Evolutionary conservation across 2,797 vertebrate species (phyloP), one percentile per base, ranked within the genome.

Genomic region (Sebastiscus albofasciatus): DNA sequence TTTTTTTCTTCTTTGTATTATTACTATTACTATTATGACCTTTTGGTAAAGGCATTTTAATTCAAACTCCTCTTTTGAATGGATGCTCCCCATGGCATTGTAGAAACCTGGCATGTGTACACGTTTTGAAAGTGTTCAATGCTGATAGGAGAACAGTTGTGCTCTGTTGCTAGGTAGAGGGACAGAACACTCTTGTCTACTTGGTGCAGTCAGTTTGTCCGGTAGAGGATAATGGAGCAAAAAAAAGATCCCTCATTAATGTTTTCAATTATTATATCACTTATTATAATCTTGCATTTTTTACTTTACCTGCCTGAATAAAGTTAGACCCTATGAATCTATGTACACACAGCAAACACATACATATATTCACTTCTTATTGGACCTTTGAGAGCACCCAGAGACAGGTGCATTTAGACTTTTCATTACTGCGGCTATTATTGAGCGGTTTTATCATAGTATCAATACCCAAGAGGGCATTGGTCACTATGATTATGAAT

Each of bases 151-250:
- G 65, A 80, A 22, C 79, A 80, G 79, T 72, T 83, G 67, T 85
- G 70, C 76, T 90, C 85, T 90, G 92, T 94, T 93, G 92, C 93
- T 90, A 88, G 88, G 88, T 92, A 90, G 84, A 90, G 29, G 31
- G 27, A 67, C 59, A 82, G 67, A 76, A 42, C 76, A 72, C 68
- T 70, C 33, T 74, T 11, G 31, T 75, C n/a, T 60, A 14, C 46
- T 75, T 71, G 75, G 42, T 84, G 78, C 80, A 76, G 56, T 71
- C 65, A 27, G 27, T 67, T 70, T 54, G 26, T 18, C 3, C 58
- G 72, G 65, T 29, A 13, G 54, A 81, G 36, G 55, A 79, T 72
- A 65, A 52, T 72, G 16, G 59, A 84, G 75, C 39, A 33, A 60
- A 75, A 46, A 71, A 52, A 12, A 26, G 24, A 58, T 52, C 4